Conservation (phyloP, 2,797 vertebrate genomes). For the Coregonus sp. region DNA sequence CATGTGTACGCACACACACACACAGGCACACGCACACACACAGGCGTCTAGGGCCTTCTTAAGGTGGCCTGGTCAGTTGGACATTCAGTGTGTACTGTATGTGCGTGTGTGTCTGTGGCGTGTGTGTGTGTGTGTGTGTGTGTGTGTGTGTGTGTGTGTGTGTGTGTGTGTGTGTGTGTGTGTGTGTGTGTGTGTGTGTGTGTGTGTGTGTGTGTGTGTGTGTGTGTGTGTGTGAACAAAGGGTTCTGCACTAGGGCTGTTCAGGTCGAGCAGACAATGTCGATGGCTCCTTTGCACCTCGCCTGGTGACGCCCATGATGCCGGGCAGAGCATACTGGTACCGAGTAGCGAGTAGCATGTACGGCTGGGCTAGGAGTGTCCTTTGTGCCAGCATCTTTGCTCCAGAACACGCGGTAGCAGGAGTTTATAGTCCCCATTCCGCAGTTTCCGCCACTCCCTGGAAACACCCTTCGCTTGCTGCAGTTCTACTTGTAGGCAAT, state of each 20-base stretch:
- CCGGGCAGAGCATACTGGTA: background rate
- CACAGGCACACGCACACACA: background rate
- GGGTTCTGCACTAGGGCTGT: background rate
- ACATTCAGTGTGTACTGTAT: background rate
- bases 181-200: constrained; percentile 18
- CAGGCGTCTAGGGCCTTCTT: constrained; percentile 18
- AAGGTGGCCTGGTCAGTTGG: constrained; percentile 22
- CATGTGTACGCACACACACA: too few species aligned
- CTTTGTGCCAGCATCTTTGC: too few species aligned
- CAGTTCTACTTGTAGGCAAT: too few species aligned
- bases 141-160: background rate
- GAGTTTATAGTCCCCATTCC: background rate
- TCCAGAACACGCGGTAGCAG: background rate
- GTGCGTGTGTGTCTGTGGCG: background rate
- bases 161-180: background rate
- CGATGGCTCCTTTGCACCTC: background rate
- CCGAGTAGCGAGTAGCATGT: background rate
- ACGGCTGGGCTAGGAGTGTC: background rate
- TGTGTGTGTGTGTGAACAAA: background rate
- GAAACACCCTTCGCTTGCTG: background rate
- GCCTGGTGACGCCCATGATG: background rate
- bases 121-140: constrained; percentile 6
- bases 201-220: constrained; percentile 7
- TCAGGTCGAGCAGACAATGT: background rate
- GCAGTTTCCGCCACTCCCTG: background rate